phyloP scores from a whole-genome alignment of 2,888 invertebrate genomes.

The Notodonta dromedarius region DNA sequence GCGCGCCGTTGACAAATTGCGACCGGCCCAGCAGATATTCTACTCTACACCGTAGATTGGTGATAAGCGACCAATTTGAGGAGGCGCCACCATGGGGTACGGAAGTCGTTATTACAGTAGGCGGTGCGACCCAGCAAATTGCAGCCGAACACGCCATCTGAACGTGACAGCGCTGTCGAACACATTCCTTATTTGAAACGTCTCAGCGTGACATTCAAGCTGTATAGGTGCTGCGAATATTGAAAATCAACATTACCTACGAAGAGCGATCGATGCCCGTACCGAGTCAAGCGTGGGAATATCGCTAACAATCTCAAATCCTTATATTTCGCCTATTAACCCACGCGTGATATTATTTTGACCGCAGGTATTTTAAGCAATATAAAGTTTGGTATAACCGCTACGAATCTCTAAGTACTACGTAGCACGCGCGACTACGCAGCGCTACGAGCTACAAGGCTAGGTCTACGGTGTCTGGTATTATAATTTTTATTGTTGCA shows the following conservation, averaged over 20 bases:
- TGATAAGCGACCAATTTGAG: conserved; percentile 84
- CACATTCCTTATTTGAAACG: conserved; percentile 80
- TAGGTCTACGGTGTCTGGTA: conserved; percentile 22
- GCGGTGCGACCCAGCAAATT: conserved; percentile 81
- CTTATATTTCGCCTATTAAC: conserved; percentile 23
- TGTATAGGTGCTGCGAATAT: conserved; percentile 62
- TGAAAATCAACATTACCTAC: conserved; percentile 43
- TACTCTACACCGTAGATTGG: conserved; percentile 79
- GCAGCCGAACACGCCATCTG: conserved; percentile 80
- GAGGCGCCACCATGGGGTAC: conserved; percentile 83
- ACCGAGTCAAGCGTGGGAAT: conserved; percentile 12
- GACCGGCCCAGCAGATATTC: conserved; percentile 74
- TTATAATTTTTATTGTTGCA: background rate
- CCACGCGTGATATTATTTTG: conserved; percentile 32
- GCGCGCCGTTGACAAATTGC: conserved; percentile 76
- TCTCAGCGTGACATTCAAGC: conserved; percentile 72
- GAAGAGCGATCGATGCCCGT: conserved; percentile 19
- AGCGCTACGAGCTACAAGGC: conserved; percentile 16
- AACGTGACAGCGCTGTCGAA: conserved; percentile 83
- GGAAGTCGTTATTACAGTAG: conserved; percentile 84
- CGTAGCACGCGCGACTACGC: conserved; percentile 44
- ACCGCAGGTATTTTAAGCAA: conserved; percentile 39
- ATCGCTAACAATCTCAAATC: conserved; percentile 32
- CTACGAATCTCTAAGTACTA: conserved; percentile 40
- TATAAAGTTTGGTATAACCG: conserved; percentile 42